Conservation (phyloP, 2,113 vertebrate genomes). For the Willisornis vidua region DNA sequence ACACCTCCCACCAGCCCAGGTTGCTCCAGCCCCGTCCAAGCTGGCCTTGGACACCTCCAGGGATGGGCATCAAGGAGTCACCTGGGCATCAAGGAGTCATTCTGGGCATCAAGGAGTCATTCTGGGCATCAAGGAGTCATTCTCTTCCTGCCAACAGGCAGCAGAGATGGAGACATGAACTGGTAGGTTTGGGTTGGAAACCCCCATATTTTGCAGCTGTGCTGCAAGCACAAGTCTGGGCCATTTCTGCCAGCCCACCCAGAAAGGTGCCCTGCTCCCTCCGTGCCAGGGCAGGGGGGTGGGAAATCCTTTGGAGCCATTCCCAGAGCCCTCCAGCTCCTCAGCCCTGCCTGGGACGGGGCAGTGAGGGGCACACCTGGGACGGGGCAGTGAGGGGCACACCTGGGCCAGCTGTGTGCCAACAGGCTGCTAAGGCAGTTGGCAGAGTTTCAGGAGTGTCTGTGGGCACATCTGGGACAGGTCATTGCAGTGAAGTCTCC, state of each 20-base stretch:
- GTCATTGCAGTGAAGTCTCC: neutral
- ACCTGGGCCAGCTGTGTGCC: rapidly evolving
- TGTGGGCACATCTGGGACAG: neutral
- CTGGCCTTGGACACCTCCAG: no score
- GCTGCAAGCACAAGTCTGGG: neutral
- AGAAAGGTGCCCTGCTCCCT: neutral
- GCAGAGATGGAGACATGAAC: neutral
- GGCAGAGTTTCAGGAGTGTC: neutral
- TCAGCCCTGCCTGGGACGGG: neutral
- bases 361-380: rapidly evolving
- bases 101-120: no score
- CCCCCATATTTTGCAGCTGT: rapidly evolving
- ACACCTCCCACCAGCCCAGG: no score
- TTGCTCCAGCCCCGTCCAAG: no score
- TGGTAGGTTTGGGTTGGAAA: neutral
- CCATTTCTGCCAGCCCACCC: no score
- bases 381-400: neutral
- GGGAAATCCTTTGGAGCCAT: neutral
- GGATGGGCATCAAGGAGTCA: neutral
- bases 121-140: no score
- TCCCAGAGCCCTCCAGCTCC: neutral
- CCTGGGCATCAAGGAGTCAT: no score
- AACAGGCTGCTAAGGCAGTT: neutral
- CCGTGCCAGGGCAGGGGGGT: rapidly evolving
- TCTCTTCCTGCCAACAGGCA: no score